Conservation (phyloP, 2,888 invertebrate species). For the Ormyrus thymus region DNA sequence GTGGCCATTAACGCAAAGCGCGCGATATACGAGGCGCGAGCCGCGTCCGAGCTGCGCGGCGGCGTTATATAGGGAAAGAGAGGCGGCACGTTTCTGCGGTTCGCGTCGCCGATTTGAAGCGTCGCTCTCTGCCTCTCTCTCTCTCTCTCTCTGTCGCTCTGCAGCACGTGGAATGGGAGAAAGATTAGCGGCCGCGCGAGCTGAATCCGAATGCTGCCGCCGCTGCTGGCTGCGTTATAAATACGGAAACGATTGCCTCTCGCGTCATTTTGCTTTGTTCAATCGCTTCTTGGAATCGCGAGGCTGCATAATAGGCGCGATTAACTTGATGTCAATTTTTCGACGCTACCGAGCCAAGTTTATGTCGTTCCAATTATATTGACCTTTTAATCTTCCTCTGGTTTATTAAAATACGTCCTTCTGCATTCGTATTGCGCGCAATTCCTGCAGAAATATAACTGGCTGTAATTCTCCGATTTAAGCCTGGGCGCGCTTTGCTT, state of each 20-base stretch:
- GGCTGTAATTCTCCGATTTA: no score
- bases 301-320: not conserved
- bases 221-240: not conserved
- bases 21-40: slow-evolving; percentile 48
- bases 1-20: slow-evolving; percentile 72
- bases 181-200: slow-evolving; percentile 31
- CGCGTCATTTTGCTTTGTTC: slow-evolving; percentile 5
- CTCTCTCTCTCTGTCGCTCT: no score
- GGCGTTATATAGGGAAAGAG: slow-evolving; percentile 19
- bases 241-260: slow-evolving; percentile 31
- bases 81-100: not conserved
- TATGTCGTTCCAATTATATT: not conserved
- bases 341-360: slow-evolving; percentile 1
- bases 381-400: no score
- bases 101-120: slow-evolving; percentile 36
- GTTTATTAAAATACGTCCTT: not conserved
- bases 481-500: no score
- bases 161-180: not conserved
- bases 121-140: not conserved
- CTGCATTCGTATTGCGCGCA: not conserved
- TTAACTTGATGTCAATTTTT: not conserved
- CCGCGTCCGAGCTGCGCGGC: slow-evolving; percentile 25
- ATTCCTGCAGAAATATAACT: no score
- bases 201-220: slow-evolving; percentile 24
- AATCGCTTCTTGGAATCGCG: slow-evolving; percentile 1